Evolutionary conservation across 2,113 vertebrate species (phyloP), one percentile per base, ranked within the genome.

Genomic region (Caracal caracal): DNA sequence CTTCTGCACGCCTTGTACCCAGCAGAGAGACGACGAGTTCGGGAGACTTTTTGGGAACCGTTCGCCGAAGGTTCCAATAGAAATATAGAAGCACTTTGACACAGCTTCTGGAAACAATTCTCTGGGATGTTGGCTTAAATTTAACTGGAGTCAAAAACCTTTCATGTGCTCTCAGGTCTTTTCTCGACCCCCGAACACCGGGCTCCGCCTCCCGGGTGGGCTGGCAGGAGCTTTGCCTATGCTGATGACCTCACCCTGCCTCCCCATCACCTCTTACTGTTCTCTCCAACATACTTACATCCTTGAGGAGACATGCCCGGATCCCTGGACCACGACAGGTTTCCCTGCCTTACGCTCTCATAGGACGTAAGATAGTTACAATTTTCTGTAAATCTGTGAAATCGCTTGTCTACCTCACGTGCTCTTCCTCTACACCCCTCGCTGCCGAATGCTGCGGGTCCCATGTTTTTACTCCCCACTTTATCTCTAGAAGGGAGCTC

Each of bases 161-260:
- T 78, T 49, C 7, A 35, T 2, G 1, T 10, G 8, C 28, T 66
- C 19, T 63, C 24, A n/a, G 65, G 9, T 49, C 24, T 87, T 59
- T 82, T 24, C 43, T 37, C 37, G 15, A 13, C 20, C 8, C 12
- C 33, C 3, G n/a, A 61, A 37, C 7, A 40, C 4, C 10, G 8
- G 15, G 35, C 17, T 71, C 4, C 26, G 1, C 61, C 20, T 16
- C 28, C 17, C 40, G 56, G 68, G 4, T 11, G 12, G 20, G 3
- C 2, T 1, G 0, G 0, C 5, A 15, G 56, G 5, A 51, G 13
- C 16, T 33, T 11, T 75, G 24, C 35, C 30, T 4, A 10, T 28
- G 13, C 4, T 19, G 28, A 33, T 10, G 5, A 16, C 9, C 37
- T 43, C 37, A 10, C 9, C 22, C 49, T 28, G 51, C 15, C 22